Conservation (phyloP, 1,140 invertebrate species). For the Notospermus geniculatus region DNA sequence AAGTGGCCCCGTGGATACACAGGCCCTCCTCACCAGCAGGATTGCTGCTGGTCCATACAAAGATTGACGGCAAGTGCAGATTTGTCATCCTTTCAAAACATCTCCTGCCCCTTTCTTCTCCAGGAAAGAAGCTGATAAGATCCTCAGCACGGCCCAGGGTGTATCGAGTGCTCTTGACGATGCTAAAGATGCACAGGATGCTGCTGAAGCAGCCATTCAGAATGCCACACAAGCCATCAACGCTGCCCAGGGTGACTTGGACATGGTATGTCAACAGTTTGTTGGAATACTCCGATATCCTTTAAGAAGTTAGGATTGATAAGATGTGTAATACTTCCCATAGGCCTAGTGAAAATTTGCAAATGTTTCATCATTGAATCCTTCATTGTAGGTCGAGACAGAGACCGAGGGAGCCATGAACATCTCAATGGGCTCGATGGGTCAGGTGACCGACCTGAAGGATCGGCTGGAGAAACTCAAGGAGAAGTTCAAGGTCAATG, state of each 20-base stretch:
- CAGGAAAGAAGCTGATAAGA: constrained; percentile 59
- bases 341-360: background rate
- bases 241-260: constrained; percentile 72
- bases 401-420: constrained; percentile 73
- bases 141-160: constrained; percentile 61
- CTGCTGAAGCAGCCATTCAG: constrained; percentile 74
- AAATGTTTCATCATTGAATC: constrained; percentile 10
- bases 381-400: constrained; percentile 61
- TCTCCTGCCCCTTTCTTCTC: too few relatives aligned
- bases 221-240: constrained; percentile 77
- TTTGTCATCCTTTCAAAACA: too few relatives aligned
- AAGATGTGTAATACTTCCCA: background rate
- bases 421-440: constrained; percentile 70
- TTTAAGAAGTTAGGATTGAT: constrained; percentile 26
- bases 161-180: constrained; percentile 65
- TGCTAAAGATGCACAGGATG: constrained; percentile 72
- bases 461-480: constrained; percentile 69
- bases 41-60: too few relatives aligned
- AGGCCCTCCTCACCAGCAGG: too few relatives aligned
- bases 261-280: constrained; percentile 53
- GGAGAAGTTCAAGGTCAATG: constrained; percentile 74
- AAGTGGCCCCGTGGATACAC: too few relatives aligned
- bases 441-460: constrained; percentile 68
- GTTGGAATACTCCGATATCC: constrained; percentile 56
- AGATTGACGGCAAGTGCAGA: too few relatives aligned